Conservation (phyloP, 2,113 vertebrate species). For the Strigops habroptila region DNA sequence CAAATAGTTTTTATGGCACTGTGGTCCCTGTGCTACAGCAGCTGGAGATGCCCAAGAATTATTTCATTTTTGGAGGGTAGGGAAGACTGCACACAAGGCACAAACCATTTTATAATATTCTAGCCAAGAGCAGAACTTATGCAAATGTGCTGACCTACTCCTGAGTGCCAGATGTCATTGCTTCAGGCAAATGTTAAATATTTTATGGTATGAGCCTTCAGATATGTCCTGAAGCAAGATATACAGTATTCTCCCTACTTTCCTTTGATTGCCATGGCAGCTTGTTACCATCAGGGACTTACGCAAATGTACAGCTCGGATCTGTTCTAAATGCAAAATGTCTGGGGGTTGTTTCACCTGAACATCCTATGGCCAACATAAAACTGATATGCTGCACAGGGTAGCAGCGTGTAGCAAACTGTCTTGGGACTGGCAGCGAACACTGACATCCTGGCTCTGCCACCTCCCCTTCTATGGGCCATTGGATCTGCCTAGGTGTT, state of each 20-base stretch:
- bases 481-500: rapidly evolving
- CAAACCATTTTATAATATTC: constrained; percentile 42
- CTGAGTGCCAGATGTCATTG: constrained; percentile 56
- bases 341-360: background rate
- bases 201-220: constrained; percentile 51
- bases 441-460: background rate
- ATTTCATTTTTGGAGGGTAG: constrained; percentile 10
- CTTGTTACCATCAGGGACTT: constrained; percentile 22
- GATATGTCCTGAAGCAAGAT: constrained; percentile 30
- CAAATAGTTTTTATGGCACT: background rate
- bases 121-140: constrained; percentile 53
- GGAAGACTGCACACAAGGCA: constrained; percentile 12
- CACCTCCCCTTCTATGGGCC: background rate
- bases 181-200: constrained; percentile 50
- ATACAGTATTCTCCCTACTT: background rate
- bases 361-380: background rate
- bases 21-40: background rate
- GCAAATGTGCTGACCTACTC: constrained; percentile 59
- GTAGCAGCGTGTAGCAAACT: background rate
- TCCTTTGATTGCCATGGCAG: constrained; percentile 23
- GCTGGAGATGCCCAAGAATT: constrained; percentile 11
- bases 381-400: background rate
- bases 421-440: background rate
- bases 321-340: background rate
- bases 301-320: background rate